A percentile compares a stretch with the other conserved stretches of the same genome.
Conservation (phyloP, 1,140 invertebrate species). For the Bathynomus jamesi region DNA sequence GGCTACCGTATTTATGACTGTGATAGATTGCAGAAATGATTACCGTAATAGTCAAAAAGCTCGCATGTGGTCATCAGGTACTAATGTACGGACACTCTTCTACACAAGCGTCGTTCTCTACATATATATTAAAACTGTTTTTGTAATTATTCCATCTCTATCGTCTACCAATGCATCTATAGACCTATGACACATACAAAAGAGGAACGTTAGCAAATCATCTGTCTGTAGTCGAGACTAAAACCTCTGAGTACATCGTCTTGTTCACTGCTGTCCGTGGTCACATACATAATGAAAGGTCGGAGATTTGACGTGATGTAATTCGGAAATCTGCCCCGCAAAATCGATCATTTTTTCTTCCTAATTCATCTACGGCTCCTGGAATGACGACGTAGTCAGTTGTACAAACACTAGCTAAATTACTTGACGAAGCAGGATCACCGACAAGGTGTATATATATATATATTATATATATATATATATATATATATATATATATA, state of each 20-base stretch:
- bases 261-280: constrained; percentile 52
- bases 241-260: constrained; percentile 50
- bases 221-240: constrained; percentile 27
- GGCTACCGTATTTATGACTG: too few species aligned
- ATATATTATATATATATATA: constrained; percentile 9
- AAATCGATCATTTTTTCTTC: constrained; percentile 55
- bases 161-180: too few species aligned
- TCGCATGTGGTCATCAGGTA: too few species aligned
- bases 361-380: constrained; percentile 41
- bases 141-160: too few species aligned
- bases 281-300: constrained; percentile 64
- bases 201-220: constrained; percentile 22
- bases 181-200: too few species aligned
- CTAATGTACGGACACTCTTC: too few species aligned
- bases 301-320: constrained; percentile 55
- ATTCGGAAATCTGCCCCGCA: constrained; percentile 60
- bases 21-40: too few species aligned
- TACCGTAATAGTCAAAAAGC: too few species aligned
- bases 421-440: neutral
- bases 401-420: constrained; percentile 54
- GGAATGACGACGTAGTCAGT: constrained; percentile 67
- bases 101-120: too few species aligned
- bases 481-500: constrained; percentile 13
- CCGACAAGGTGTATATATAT: neutral
- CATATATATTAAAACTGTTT: too few species aligned